Percentiles rank a stretch among this genome's conserved stretches.
These are phyloP conservation scores for Pterocles burchelli DNA, from an alignment of 2,113 vertebrate genomes.

Conservation along the genomic window DNA sequence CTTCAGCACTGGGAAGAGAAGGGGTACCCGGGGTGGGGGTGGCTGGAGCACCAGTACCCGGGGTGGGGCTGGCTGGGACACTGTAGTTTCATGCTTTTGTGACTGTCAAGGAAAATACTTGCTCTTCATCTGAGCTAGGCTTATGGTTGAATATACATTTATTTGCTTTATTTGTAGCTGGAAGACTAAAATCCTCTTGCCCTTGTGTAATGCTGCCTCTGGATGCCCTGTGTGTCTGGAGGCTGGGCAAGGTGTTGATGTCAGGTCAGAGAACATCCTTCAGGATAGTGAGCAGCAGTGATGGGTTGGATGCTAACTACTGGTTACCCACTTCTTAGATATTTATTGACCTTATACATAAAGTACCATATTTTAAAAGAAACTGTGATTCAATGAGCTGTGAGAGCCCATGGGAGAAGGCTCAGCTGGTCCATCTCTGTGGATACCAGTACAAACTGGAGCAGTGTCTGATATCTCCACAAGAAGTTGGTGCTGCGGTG, in stretches of 20 bases:
- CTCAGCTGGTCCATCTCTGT: neutral
- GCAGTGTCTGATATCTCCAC: neutral
- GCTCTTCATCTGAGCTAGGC: neutral
- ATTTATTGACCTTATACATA: neutral
- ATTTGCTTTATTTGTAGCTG: neutral
- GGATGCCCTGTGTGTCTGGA: neutral
- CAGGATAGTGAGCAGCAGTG: neutral
- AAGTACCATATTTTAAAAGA: neutral
- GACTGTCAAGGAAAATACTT: neutral
- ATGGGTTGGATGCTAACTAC: neutral
- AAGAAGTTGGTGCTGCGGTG: neutral
- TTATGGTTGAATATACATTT: neutral
- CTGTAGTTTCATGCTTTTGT: accelerated
- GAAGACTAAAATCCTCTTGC: neutral
- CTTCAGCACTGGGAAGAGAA: neutral
- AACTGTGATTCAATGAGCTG: neutral
- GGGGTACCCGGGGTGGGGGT: neutral
- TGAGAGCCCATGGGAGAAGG: neutral
- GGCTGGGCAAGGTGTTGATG: neutral
- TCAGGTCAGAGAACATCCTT: neutral
- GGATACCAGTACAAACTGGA: neutral
- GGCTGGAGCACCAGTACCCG: neutral
- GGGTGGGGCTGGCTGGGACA: neutral
- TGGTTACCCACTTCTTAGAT: neutral
- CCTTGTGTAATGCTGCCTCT: neutral